Conservation (phyloP, 2,888 invertebrate genomes). For the Odontocolon sp. region DNA sequence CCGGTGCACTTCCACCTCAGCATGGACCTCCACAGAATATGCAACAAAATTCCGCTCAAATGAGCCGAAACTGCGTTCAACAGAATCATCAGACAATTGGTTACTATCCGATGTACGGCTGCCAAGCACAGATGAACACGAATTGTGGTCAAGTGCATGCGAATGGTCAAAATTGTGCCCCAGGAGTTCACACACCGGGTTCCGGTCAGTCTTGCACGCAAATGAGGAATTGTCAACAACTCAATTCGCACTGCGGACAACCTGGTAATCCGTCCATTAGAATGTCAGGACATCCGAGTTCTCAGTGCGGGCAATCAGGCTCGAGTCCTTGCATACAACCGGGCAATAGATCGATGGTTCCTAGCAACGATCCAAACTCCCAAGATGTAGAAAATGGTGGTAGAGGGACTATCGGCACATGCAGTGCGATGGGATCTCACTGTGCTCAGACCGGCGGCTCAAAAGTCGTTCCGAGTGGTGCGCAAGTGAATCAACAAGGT, state of each 20-base stretch:
- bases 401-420: slow-evolving; percentile 80
- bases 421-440: slow-evolving; percentile 76
- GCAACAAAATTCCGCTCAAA: slow-evolving; percentile 74
- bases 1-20: slow-evolving; percentile 76
- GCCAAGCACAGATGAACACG: slow-evolving; percentile 69
- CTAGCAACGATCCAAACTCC: slow-evolving; percentile 37
- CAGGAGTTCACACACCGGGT: slow-evolving; percentile 59
- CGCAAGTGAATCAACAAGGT: slow-evolving; percentile 67
- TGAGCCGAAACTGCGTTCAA: slow-evolving; percentile 75
- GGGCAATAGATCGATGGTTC: slow-evolving; percentile 51
- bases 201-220: slow-evolving; percentile 45
- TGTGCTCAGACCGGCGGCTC: slow-evolving; percentile 61
- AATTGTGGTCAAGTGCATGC: slow-evolving; percentile 67
- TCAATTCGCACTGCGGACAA: slow-evolving; percentile 76
- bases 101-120: slow-evolving; percentile 74
- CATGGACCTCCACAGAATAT: slow-evolving; percentile 73
- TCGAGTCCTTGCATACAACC: slow-evolving; percentile 62
- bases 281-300: slow-evolving; percentile 70
- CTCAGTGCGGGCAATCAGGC: slow-evolving; percentile 66
- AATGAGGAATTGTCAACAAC: slow-evolving; percentile 71
- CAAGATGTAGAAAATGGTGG: slow-evolving; percentile 46
- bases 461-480: slow-evolving; percentile 57
- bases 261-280: slow-evolving; percentile 81
- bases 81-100: slow-evolving; percentile 65
- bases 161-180: slow-evolving; percentile 65